Conservation (phyloP, 2,113 vertebrate genomes). For the Albula glossodonta region DNA sequence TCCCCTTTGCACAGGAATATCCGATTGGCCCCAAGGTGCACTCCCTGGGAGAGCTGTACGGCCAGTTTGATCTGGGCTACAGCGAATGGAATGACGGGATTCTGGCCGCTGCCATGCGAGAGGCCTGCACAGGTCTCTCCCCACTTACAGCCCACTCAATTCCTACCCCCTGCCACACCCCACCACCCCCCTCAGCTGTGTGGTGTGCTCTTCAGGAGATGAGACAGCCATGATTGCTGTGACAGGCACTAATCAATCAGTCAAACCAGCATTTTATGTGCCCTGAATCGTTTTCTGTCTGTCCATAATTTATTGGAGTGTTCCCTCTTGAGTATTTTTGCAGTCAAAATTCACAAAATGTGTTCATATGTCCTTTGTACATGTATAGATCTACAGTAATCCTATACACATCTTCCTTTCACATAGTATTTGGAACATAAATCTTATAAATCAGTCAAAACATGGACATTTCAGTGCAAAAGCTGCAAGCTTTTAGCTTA, state of each 20-base stretch:
- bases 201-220: conserved; percentile 22
- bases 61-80: conserved; percentile 27
- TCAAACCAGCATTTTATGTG: neutral
- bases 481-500: no score
- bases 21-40: conserved; percentile 30
- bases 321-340: neutral
- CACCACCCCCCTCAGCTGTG: conserved; percentile 13
- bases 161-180: neutral
- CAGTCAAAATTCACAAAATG: neutral
- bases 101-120: conserved; percentile 23
- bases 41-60: conserved; percentile 36
- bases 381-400: neutral
- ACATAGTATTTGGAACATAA: neutral
- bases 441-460: no score
- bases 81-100: conserved; percentile 18
- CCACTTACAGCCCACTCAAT: neutral
- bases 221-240: conserved; percentile 3
- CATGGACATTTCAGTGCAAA: no score
- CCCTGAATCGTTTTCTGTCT: neutral
- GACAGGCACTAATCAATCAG: conserved; percentile 1
- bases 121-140: conserved; percentile 26
- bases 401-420: neutral
- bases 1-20: conserved; percentile 22
- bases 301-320: neutral
- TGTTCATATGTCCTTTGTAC: neutral